phyloP scores from a whole-genome alignment of 37 sponge, comb jelly and placozoan species.

The Axinella damicornis region DNA sequence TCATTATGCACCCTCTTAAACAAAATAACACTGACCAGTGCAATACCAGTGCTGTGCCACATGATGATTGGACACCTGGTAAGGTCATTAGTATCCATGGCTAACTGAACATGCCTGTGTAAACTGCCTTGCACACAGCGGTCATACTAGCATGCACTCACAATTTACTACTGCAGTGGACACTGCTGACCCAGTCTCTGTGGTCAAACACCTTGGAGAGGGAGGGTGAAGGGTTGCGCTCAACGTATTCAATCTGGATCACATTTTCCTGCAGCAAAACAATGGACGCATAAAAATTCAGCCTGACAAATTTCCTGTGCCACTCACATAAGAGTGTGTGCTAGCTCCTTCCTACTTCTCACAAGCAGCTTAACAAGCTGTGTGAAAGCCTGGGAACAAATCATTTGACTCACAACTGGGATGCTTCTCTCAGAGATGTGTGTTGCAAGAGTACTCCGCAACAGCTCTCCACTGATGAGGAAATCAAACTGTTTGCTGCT shows the following conservation, averaged over 20 bases:
- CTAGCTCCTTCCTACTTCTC: background rate
- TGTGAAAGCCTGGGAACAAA: background rate
- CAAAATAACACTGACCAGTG: no score
- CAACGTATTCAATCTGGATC: conserved; percentile 69
- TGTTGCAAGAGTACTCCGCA: conserved; percentile 41
- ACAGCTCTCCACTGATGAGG: conserved; percentile 63
- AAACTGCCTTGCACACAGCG: no score
- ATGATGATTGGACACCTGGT: no score
- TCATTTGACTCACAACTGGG: conserved; percentile 25
- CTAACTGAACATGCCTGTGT: no score
- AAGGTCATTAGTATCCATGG: no score
- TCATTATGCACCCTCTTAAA: no score
- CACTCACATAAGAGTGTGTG: no score
- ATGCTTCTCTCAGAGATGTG: conserved; percentile 32
- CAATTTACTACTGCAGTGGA: conserved; percentile 63
- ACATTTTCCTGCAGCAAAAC: conserved; percentile 69
- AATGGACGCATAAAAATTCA: no score
- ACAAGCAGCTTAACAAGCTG: background rate
- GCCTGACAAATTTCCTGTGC: no score
- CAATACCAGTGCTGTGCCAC: no score
- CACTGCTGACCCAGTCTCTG: conserved; percentile 84
- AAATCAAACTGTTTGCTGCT: conserved; percentile 70
- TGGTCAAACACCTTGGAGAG: conserved; percentile 55
- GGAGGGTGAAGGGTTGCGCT: conserved; percentile 70
- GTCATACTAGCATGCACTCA: conserved; percentile 58